phyloP scores from a whole-genome alignment of 2,797 vertebrate species.

The Botia almorhae region DNA sequence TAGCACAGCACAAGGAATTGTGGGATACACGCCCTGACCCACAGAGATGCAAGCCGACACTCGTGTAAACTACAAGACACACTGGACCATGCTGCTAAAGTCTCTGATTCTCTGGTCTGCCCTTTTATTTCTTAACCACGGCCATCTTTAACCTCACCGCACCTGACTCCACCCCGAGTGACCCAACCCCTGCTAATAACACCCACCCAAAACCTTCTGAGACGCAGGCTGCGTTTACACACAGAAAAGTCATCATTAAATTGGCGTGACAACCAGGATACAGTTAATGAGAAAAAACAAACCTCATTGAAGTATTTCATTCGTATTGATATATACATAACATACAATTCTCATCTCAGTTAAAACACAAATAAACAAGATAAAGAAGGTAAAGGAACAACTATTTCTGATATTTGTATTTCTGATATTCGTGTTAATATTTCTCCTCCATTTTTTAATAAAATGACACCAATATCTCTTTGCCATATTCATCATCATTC shows the following conservation, averaged over 20 bases:
- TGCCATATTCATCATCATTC: conserved; percentile 1
- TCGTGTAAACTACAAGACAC: background rate
- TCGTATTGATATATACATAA: conserved; percentile 3
- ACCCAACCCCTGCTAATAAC: conserved; percentile 31
- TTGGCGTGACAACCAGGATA: too few species aligned
- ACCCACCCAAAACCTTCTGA: background rate
- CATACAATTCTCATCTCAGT: background rate
- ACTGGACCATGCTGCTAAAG: background rate
- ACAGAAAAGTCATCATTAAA: background rate
- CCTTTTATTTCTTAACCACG: background rate
- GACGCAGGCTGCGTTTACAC: background rate
- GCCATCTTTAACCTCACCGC: conserved; percentile 17
- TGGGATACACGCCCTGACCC: conserved; percentile 36
- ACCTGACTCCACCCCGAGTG: conserved; percentile 21
- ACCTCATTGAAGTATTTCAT: background rate
- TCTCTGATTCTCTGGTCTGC: background rate
- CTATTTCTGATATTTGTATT: too few species aligned
- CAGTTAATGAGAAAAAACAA: background rate
- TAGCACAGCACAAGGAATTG: background rate
- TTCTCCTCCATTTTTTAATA: background rate
- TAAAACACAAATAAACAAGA: background rate
- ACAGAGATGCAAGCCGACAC: conserved; percentile 8
- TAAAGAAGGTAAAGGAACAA: background rate
- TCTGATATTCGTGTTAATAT: too few species aligned
- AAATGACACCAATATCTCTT: background rate